Evolutionary conservation across 2,113 vertebrate species (phyloP).

Genomic region (Echinops telfairi): DNA sequence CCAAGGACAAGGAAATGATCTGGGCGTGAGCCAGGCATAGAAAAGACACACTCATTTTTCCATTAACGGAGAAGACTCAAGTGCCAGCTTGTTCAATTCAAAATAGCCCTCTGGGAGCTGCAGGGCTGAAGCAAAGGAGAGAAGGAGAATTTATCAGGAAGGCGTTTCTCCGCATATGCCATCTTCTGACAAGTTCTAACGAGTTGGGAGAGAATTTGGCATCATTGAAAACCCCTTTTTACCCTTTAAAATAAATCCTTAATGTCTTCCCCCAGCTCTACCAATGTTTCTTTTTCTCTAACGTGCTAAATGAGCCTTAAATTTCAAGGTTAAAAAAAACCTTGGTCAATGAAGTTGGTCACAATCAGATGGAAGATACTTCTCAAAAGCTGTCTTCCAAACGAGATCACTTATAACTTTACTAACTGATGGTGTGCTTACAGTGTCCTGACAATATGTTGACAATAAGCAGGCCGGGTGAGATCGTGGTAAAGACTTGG

Average conservation of each 20-base stretch:
- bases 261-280: accelerated
- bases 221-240: neutral
- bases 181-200: neutral
- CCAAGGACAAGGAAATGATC: accelerated
- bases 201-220: neutral
- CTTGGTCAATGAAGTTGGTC: accelerated
- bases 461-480: too few species aligned
- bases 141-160: accelerated
- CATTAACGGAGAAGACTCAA: accelerated
- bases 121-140: neutral
- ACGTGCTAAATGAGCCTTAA: neutral
- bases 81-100: neutral
- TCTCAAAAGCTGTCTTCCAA: neutral
- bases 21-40: accelerated
- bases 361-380: accelerated
- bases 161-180: accelerated
- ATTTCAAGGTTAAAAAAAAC: neutral
- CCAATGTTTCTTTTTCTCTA: neutral
- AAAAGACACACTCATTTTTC: accelerated
- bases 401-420: accelerated
- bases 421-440: accelerated
- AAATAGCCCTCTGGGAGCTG: accelerated
- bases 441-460: accelerated
- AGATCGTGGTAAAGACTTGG: too few species aligned
- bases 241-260: neutral